phyloP scores from a whole-genome alignment of 1,140 invertebrate genomes.

The Drosophila insularis region DNA sequence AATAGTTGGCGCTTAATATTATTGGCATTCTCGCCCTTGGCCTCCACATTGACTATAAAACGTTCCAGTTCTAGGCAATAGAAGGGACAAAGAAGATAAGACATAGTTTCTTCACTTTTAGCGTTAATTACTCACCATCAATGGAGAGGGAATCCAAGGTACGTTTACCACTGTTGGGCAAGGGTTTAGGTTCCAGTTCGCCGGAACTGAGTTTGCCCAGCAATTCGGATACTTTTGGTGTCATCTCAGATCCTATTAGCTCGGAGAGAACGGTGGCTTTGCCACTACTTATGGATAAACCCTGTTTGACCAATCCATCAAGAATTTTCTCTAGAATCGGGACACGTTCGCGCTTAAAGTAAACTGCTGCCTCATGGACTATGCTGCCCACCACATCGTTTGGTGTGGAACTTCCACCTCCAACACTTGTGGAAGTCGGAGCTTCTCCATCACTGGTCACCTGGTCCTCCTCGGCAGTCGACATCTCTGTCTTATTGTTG shows the following conservation, averaged over 20 bases:
- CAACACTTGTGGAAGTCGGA: neutral
- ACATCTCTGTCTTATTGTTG: slow-evolving; percentile 36
- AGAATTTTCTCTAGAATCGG: slow-evolving; percentile 82
- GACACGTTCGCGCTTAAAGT: slow-evolving; percentile 61
- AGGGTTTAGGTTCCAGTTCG: slow-evolving; percentile 84
- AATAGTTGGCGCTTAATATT: slow-evolving; percentile 86
- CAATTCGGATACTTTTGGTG: slow-evolving; percentile 84
- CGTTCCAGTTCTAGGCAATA: slow-evolving; percentile 83
- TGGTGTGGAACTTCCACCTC: neutral
- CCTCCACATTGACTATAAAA: slow-evolving; percentile 83
- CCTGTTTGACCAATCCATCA: slow-evolving; percentile 84
- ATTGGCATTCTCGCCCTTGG: slow-evolving; percentile 83
- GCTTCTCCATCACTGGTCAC: slow-evolving; percentile 19
- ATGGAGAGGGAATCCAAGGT: slow-evolving; percentile 58
- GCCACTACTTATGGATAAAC: slow-evolving; percentile 85
- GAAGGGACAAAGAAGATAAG: neutral
- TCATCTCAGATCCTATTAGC: slow-evolving; percentile 85
- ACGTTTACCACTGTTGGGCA: slow-evolving; percentile 77
- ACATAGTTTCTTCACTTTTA: neutral
- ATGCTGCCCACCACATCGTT: slow-evolving; percentile 83
- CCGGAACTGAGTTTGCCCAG: slow-evolving; percentile 86
- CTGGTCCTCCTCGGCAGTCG: slow-evolving; percentile 18
- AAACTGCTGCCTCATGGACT: slow-evolving; percentile 82
- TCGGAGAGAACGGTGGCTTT: slow-evolving; percentile 86
- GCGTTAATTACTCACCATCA: slow-evolving; percentile 45